Base-by-base conservation (phyloP, 92 coral and sea anemone genomes). In the Epizoanthus stellaris region DNA sequence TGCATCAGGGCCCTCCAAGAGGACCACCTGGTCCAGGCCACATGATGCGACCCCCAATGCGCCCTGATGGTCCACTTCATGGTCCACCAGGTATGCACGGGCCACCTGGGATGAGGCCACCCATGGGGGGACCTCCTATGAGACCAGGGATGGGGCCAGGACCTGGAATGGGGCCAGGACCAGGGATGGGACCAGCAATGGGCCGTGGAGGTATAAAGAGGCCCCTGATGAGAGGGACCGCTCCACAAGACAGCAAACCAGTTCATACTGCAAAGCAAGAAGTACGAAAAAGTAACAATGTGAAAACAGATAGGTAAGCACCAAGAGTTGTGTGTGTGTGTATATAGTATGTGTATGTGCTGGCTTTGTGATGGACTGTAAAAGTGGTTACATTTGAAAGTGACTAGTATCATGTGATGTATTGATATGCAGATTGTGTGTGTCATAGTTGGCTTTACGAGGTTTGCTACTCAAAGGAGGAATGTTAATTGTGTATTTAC, bases 81-180 rank as follows among this genome's bases (percentile, higher is more conserved):
- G 97, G 94, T 54, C 91, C 91, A 34, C 87, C 87, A 65, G 84
- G 92, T 47, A 88, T 88, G 89, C 89, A 79, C 58, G 86, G 85
- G 34, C 91, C 91, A 5, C 94, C 91, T n/a, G 91, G 88, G 47
- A 92, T 92, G 40, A 93, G 96, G 57, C 94, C 94, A 43, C 91
- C 88, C 53, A 88, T 93, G 96, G 88, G 90, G 72, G 89, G 75
- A 23, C 93, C 90, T 76, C 81, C 63, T 54, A 82, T 85, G 75
- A 85, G 90, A 12, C 86, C 89, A 39, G 95, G 90, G 3, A 92
- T 81, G 30, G 92, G 92, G 11, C 89, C 89, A 57, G 84, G 92
- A 65, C 92, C 86, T 42, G 92, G 92, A 12, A 85, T 89, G 89
- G 92, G 89, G 1, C 85, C 47, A 10, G 85, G 85, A 64, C 87